These are phyloP conservation scores for Microplitis demolitor DNA, from an alignment of 1,140 invertebrate genomes.

Conservation along the genomic window DNA sequence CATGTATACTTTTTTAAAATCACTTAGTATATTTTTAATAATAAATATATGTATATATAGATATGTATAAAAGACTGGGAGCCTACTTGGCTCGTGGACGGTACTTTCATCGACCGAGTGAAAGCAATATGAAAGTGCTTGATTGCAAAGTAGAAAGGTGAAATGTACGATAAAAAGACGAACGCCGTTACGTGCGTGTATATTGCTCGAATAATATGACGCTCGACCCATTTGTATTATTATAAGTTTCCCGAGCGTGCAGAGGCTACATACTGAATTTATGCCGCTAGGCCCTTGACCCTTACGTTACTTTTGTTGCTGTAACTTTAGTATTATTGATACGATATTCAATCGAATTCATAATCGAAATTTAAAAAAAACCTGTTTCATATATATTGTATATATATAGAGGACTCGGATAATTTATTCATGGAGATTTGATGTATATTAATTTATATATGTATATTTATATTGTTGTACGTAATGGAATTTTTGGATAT, in stretches of 20 bases:
- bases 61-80: constrained; percentile 41
- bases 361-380: no score
- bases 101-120: constrained; percentile 63
- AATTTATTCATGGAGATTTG: no score
- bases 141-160: constrained; percentile 65
- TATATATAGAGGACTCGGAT: no score
- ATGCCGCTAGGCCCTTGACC: constrained; percentile 6
- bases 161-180: constrained; percentile 62
- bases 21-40: constrained; percentile 28
- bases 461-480: no score
- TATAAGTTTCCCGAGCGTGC: background rate
- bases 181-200: constrained; percentile 57
- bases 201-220: constrained; percentile 24
- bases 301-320: background rate
- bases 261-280: background rate
- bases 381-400: no score
- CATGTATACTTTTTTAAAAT: constrained; percentile 24
- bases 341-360: no score
- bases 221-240: constrained; percentile 2
- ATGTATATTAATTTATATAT: no score
- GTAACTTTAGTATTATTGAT: background rate
- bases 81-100: constrained; percentile 52
- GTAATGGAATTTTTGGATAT: no score
- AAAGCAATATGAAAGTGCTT: constrained; percentile 64
- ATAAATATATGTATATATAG: constrained; percentile 32